Evolutionary conservation across 2,888 invertebrate genomes (phyloP).

Genomic region (Uloborus plumipes): DNA sequence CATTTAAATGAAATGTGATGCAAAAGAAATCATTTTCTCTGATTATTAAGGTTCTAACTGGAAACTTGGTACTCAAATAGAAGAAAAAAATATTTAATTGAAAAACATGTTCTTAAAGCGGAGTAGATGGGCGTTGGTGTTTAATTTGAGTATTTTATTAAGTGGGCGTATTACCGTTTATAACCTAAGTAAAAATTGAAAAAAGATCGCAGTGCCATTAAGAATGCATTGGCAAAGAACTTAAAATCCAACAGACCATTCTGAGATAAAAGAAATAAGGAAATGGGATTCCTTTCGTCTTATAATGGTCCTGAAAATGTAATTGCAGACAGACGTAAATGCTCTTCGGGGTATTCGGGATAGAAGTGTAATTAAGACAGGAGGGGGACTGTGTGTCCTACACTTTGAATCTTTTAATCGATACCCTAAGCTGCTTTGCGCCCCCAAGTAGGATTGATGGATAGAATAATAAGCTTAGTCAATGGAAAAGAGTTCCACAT

Average conservation of each 20-base stretch:
- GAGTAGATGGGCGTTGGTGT: not conserved
- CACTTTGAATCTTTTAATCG: conserved; percentile 25
- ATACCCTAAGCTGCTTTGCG: conserved; percentile 11
- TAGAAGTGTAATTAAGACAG: conserved; percentile 39
- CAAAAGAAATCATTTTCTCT: no score
- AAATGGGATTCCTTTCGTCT: conserved; percentile 16
- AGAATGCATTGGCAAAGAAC: conserved; percentile 4
- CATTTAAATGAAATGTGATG: no score
- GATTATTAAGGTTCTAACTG: no score
- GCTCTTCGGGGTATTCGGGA: conserved; percentile 22
- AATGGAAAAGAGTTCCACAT: no score
- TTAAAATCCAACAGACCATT: conserved; percentile 14
- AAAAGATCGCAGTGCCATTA: conserved; percentile 16
- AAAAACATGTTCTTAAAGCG: conserved; percentile 1
- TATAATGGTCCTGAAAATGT: conserved; percentile 36
- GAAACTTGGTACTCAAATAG: no score
- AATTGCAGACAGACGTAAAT: conserved; percentile 50
- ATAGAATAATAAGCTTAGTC: no score
- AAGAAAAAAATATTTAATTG: conserved; percentile 2
- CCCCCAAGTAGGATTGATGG: no score
- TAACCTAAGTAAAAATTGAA: not conserved
- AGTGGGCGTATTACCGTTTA: conserved; percentile 17
- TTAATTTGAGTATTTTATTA: conserved; percentile 42
- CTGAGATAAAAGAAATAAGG: conserved; percentile 32
- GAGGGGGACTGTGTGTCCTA: not conserved